Percentiles rank a stretch among this genome's conserved stretches.
Conservation (phyloP, 2,797 vertebrate species). For the Enteromius radiatus region DNA sequence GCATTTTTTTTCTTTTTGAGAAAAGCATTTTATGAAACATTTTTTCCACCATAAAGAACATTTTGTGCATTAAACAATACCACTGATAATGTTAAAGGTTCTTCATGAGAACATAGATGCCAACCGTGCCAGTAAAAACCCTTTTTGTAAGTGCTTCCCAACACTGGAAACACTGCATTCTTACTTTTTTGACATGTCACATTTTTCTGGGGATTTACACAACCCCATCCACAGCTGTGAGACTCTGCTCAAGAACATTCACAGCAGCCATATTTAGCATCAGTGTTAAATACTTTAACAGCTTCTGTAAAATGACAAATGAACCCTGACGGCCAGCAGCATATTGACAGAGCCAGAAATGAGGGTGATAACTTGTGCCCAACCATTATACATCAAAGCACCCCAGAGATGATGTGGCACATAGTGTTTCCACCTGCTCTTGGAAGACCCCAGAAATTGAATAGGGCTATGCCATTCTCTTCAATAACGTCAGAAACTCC, state of each 20-base stretch:
- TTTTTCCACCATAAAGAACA: not conserved
- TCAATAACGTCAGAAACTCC: conserved; percentile 19
- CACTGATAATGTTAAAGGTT: not conserved
- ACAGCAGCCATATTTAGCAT: conserved; percentile 28
- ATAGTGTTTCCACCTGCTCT: conserved; percentile 3
- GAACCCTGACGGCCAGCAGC: conserved; percentile 9
- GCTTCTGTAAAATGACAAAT: conserved; percentile 49
- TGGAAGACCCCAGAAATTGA: conserved; percentile 30
- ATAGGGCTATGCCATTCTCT: not conserved
- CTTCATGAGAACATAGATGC: not conserved
- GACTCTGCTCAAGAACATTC: conserved; percentile 16
- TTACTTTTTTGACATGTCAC: not conserved
- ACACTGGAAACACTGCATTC: not conserved
- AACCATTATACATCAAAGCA: conserved; percentile 32
- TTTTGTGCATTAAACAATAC: not conserved
- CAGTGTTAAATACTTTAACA: conserved; percentile 34
- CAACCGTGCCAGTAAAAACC: not conserved
- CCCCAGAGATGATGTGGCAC: conserved; percentile 36
- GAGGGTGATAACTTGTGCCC: conserved; percentile 31
- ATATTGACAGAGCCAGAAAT: conserved; percentile 37
- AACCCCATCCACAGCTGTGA: conserved; percentile 3
- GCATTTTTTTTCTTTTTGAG: not conserved
- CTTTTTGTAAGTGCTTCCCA: not conserved
- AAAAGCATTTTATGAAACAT: too few species aligned
- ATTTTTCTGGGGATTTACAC: conserved; percentile 1